Evolutionary conservation across 2,113 vertebrate genomes (phyloP).

Genomic region (Mesitornis unicolor): DNA sequence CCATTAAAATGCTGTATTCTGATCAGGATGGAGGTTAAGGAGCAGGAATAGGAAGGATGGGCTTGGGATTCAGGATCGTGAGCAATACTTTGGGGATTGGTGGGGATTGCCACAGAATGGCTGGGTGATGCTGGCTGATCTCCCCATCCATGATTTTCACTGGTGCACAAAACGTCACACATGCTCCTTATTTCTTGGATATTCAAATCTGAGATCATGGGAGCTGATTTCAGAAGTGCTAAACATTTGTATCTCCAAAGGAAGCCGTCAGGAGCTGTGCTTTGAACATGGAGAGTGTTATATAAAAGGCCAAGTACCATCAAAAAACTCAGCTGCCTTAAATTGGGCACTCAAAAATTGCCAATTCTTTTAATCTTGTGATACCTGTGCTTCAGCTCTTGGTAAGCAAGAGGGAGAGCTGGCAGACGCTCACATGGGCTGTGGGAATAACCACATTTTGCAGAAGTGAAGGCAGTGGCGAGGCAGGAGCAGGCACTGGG

Average conservation of each 20-base stretch:
- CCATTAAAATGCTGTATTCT: background rate
- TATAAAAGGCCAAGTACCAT: background rate
- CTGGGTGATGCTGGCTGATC: background rate
- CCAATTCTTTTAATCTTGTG: background rate
- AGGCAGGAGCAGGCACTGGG: background rate
- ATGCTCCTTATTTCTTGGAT: background rate
- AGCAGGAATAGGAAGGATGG: background rate
- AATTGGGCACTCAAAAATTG: background rate
- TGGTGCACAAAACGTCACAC: accelerated
- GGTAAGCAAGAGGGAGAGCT: background rate
- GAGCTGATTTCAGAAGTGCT: background rate
- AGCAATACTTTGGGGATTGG: accelerated
- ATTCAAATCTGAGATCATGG: background rate
- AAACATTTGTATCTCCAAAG: background rate
- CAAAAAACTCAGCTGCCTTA: background rate
- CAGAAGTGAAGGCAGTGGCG: background rate
- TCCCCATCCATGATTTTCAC: accelerated
- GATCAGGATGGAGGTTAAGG: background rate
- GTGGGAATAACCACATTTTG: background rate
- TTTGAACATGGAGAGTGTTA: background rate
- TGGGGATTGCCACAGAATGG: background rate
- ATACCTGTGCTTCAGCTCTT: background rate
- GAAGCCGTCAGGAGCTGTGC: background rate
- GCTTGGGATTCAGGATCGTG: background rate
- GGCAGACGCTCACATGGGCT: background rate